Evolutionary conservation across 1,140 invertebrate species (phyloP), one percentile per base, ranked within the genome.

Genomic region (Trialeurodes vaporariorum): DNA sequence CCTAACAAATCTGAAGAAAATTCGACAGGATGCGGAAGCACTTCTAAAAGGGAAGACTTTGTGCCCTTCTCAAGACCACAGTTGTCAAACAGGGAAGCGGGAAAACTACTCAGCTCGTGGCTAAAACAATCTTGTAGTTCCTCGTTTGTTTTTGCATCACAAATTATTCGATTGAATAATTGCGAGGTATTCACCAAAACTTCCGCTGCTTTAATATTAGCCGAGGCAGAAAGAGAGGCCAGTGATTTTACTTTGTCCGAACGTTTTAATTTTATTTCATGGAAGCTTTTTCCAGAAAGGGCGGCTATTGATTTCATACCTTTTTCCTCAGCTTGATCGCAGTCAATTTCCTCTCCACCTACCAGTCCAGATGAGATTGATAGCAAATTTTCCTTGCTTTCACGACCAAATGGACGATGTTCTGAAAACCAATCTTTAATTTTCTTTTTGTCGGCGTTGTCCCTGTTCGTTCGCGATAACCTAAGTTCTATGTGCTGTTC

Each of bases 401-500:
- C 23, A 63, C 70, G 72, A 5, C 17, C 17, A 69, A 77, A 78
- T 23, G 76, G 74, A 71, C 75, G 26, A 73, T 77, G 75, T 2
- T 63, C 27, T 62, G 70, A 66, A 63, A 80, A 75, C 76, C 77
- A 80, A 25, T 70, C 65, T 40, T 73, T 1, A 59, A 79, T 69
- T 73, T 70, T 75, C 67, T 70, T 27, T 66, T 75, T 65, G 65
- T 79, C 76, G 68, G 64, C 64, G 69, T 70, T 67, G 73, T 80
- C 76, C 73, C 70, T 74, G 70, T 75, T 74, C 25, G 76, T 69
- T 70, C 78, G 70, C 62, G 74, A 75, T 71, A 74, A 72, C 40
- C 73, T 72, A 25, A 74, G 64, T 74, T 80, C 78, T 65, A 77
- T 72, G 73, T 80, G 77, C 69, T 81, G 77, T 25, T 80, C 77